Base-by-base conservation (phyloP, 2,888 invertebrate genomes). In the Ormia ochracea region DNA sequence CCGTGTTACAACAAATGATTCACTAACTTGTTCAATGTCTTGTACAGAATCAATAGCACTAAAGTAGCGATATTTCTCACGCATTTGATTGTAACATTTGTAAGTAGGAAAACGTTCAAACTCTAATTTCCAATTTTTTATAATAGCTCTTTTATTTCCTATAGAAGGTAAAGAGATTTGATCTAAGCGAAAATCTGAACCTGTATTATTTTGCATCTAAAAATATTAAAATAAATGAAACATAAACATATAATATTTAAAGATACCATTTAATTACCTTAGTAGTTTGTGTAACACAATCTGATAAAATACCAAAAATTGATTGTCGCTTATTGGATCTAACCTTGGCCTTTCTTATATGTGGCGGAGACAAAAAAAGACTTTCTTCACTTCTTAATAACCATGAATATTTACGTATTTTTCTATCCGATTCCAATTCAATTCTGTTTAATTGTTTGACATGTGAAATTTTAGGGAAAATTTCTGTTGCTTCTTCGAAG, bases 101-200 rank as follows among this genome's bases (percentile, higher is more conserved):
- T 92, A 92, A 5, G 93, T 93, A 54, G 94, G 94, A 89, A 93
- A 94, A 72, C 92, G 91, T 9, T 92, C 91, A 86, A 92, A 92
- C 54, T 89, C 85, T 19, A 87, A 84, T 87, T 94, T 94, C 75
- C 94, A 91, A 56, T 88, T 88, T 83, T 92, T 90, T 61, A 89
- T 85, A 45, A 89, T 83, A 0, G 82, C 48, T 0, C 93, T 88
- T 82, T 85, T 90, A 59, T 85, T 86, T 19, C 88, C 90, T 85
- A 84, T 85, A 41, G 82, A 81, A 1, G 85, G 83, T 17, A 81
- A 45, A 14, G 68, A 26, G 33, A 70, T 23, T 10, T 73, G 48
- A 17, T 77, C 72, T 3, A 65, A 12, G 14, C 4, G 26, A 9
- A 48, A 72, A 21, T 26, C 21, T 19, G 10, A n/a, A 5, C 5